Conservation (phyloP, 1,140 invertebrate genomes). For the Antheraea pernyi region DNA sequence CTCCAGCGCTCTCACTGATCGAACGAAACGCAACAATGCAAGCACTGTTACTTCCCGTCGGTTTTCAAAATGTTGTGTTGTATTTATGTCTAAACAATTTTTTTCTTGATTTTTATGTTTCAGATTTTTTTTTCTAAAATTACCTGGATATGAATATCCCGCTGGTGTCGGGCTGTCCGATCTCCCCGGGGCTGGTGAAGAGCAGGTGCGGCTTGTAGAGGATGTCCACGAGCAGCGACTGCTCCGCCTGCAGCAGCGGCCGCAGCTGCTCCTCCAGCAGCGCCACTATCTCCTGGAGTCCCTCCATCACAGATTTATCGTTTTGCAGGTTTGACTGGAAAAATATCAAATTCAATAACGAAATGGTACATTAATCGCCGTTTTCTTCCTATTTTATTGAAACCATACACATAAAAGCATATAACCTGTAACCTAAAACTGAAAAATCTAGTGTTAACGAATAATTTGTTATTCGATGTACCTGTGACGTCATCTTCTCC, state of each 20-base stretch:
- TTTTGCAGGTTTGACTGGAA: slow-evolving; percentile 83
- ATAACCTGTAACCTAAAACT: too few species aligned
- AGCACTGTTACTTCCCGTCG: too few species aligned
- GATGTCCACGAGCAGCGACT: slow-evolving; percentile 97
- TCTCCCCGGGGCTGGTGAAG: slow-evolving; percentile 89
- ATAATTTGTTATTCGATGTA: slow-evolving; percentile 47
- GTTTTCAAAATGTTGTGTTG: too few species aligned
- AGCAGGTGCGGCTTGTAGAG: slow-evolving; percentile 96
- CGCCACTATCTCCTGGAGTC: slow-evolving; percentile 96
- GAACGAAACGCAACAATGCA: too few species aligned
- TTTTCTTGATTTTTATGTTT: too few species aligned
- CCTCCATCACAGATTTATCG: slow-evolving; percentile 96
- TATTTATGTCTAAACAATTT: too few species aligned
- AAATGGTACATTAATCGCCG: too few species aligned
- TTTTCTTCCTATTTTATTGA: too few species aligned
- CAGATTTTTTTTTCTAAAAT: not conserved
- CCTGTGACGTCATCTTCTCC: slow-evolving; percentile 89
- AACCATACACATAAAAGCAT: too few species aligned
- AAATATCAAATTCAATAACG: not conserved
- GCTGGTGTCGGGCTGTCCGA: slow-evolving; percentile 57
- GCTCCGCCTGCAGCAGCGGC: slow-evolving; percentile 96
- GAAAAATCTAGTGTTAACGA: not conserved
- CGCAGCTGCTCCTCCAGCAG: slow-evolving; percentile 96
- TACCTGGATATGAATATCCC: slow-evolving; percentile 74
- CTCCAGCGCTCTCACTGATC: too few species aligned